These are phyloP conservation scores for Polietes domitor DNA, from an alignment of 2,888 invertebrate genomes.

Conservation along the genomic window DNA sequence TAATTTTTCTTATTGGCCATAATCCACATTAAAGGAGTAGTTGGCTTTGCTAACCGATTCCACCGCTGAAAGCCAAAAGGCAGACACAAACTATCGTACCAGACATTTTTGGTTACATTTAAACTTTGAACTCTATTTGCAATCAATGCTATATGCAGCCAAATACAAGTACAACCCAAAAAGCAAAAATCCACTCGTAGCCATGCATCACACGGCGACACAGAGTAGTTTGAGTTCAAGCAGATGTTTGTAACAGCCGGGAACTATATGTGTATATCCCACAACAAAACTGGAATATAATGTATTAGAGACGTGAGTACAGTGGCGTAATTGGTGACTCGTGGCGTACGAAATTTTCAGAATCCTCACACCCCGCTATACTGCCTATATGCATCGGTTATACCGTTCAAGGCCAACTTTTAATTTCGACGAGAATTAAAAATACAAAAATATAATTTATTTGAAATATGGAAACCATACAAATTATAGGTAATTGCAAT, in stretches of 20 bases:
- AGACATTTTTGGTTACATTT: slow-evolving; percentile 62
- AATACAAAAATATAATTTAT: too few species aligned
- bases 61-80: neutral
- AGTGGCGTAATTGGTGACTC: too few species aligned
- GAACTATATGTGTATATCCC: too few species aligned
- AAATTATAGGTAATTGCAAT: too few species aligned
- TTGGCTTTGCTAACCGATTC: slow-evolving; percentile 38
- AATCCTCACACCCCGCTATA: too few species aligned
- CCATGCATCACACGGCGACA: neutral
- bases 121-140: slow-evolving; percentile 65
- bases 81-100: slow-evolving; percentile 40
- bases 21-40: slow-evolving; percentile 62
- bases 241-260: neutral
- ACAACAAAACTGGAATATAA: too few species aligned
- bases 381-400: too few species aligned
- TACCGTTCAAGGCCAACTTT: too few species aligned
- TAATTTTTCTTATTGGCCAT: slow-evolving; percentile 27
- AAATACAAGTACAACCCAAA: slow-evolving; percentile 21
- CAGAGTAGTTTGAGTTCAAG: neutral
- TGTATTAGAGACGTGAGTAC: too few species aligned
- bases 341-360: too few species aligned
- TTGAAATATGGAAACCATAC: too few species aligned
- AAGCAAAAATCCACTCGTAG: slow-evolving; percentile 16
- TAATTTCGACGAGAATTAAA: too few species aligned
- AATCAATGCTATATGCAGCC: slow-evolving; percentile 45